phyloP scores from a whole-genome alignment of 2,888 invertebrate species.

The Zonitis immaculata region DNA sequence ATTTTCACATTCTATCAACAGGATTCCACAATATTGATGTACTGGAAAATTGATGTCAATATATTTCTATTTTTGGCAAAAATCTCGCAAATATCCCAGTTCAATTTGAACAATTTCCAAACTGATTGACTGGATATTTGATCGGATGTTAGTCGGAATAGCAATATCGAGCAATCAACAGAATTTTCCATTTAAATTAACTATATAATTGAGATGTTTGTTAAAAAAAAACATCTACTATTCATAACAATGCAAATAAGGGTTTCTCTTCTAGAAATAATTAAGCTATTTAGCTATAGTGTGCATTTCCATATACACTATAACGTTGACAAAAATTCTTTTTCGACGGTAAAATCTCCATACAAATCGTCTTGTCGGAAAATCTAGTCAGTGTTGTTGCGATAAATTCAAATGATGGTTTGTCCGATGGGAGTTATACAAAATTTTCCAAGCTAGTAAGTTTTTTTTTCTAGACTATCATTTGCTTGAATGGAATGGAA shows the following conservation, averaged over 20 bases:
- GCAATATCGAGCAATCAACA: not conserved
- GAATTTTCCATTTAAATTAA: not conserved
- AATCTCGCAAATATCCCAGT: no score
- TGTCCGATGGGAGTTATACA: no score
- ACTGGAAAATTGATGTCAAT: not conserved
- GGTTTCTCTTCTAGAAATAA: no score
- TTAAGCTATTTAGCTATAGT: not conserved
- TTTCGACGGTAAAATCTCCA: slow-evolving; percentile 39
- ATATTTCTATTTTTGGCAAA: no score
- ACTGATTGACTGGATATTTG: not conserved
- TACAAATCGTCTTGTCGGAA: slow-evolving; percentile 41
- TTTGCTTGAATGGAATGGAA: no score
- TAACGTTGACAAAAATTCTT: no score
- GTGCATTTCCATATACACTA: slow-evolving; percentile 15
- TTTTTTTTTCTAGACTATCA: no score
- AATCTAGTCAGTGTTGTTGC: slow-evolving; percentile 32
- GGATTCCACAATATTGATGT: not conserved
- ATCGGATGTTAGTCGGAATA: not conserved
- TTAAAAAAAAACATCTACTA: not conserved
- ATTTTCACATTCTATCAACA: not conserved
- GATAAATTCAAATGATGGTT: no score
- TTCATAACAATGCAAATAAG: slow-evolving; percentile 9
- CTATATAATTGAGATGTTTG: no score
- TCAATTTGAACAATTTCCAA: no score
- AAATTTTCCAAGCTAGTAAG: no score